Conservation (phyloP, 2,888 invertebrate genomes). For the Mesochorus sp. region DNA sequence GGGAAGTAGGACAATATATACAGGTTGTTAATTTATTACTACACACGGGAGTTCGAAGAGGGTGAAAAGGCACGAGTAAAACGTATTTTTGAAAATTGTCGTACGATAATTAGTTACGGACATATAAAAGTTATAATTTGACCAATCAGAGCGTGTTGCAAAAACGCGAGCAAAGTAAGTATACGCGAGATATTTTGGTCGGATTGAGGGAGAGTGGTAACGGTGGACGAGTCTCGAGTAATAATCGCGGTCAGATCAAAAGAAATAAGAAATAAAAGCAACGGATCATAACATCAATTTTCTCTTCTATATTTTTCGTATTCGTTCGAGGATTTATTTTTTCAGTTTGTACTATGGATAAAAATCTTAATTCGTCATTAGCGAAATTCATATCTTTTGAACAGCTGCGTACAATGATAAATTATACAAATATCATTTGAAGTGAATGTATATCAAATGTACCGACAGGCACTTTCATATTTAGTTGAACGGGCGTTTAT, state of each 20-base stretch:
- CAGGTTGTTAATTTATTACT: too few relatives aligned
- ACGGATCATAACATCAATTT: conserved; percentile 42
- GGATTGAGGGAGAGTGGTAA: conserved; percentile 38
- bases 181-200: conserved; percentile 49
- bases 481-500: neutral
- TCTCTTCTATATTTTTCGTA: conserved; percentile 18
- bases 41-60: too few relatives aligned
- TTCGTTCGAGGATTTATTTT: neutral
- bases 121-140: too few relatives aligned
- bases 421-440: too few relatives aligned
- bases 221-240: conserved; percentile 53
- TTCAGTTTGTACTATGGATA: neutral
- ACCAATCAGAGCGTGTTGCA: conserved; percentile 6
- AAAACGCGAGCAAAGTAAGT: conserved; percentile 20
- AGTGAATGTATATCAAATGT: neutral
- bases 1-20: too few relatives aligned
- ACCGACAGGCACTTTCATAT: neutral
- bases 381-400: too few relatives aligned
- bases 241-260: conserved; percentile 59
- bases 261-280: conserved; percentile 45
- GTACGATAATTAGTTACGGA: too few relatives aligned
- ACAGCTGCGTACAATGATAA: too few relatives aligned
- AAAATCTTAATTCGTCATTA: too few relatives aligned
- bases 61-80: too few relatives aligned
- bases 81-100: too few relatives aligned